phyloP scores from a whole-genome alignment of 2,888 invertebrate species.

The Drosophila setosimentum region DNA sequence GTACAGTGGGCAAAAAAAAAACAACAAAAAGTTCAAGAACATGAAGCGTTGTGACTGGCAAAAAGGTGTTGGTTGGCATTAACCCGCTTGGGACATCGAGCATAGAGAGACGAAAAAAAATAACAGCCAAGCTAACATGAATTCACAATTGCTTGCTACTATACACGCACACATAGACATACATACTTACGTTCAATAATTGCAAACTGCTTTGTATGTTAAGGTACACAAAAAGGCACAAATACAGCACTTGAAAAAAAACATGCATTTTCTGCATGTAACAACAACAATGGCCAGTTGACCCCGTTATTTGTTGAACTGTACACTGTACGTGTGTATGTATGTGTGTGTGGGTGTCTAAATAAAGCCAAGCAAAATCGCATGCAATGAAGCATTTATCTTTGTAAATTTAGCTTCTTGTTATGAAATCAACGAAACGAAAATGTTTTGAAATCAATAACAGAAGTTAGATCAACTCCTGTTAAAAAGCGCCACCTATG shows the following conservation, averaged over 20 bases:
- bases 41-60: conserved; percentile 48
- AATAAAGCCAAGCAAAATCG: conserved; percentile 46
- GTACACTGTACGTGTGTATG: conserved; percentile 44
- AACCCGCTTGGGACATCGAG: conserved; percentile 71
- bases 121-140: conserved; percentile 45
- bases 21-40: conserved; percentile 70
- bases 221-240: conserved; percentile 37
- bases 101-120: conserved; percentile 37
- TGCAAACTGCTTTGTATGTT: conserved; percentile 45
- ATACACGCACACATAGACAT: background rate
- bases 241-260: conserved; percentile 43
- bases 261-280: conserved; percentile 64
- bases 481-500: background rate
- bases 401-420: conserved; percentile 21
- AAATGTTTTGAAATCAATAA: conserved; percentile 56
- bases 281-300: conserved; percentile 65
- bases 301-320: conserved; percentile 79
- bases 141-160: conserved; percentile 42
- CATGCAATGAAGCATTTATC: conserved; percentile 54
- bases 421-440: conserved; percentile 53
- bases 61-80: conserved; percentile 64
- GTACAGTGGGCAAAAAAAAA: conserved; percentile 29
- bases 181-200: conserved; percentile 51
- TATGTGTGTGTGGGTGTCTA: background rate
- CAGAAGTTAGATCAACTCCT: conserved; percentile 20